phyloP scores from a whole-genome alignment of 2,888 invertebrate species.

The Colletes collaris region DNA sequence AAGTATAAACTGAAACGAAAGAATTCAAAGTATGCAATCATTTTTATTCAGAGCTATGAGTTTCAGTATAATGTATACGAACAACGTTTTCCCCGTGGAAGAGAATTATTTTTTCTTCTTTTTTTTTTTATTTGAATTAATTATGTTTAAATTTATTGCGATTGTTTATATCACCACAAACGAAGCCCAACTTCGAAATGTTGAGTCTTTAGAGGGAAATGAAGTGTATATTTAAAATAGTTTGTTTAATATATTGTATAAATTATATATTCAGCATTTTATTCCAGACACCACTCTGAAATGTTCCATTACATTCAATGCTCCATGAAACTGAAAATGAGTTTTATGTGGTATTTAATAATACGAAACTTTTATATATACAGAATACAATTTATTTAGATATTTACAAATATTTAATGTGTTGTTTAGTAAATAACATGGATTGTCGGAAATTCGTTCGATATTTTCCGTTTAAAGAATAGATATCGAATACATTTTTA shows the following conservation, averaged over 20 bases:
- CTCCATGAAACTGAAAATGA: no score
- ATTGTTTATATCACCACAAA: not conserved
- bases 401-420: no score
- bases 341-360: no score
- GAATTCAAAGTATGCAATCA: not conserved
- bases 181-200: no score
- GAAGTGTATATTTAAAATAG: not conserved
- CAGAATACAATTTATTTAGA: no score
- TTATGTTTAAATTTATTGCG: not conserved
- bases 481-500: no score
- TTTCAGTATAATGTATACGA: no score
- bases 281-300: not conserved
- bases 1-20: not conserved
- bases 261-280: conserved; percentile 14
- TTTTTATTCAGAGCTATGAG: not conserved
- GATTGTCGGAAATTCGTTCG: no score
- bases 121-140: not conserved
- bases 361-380: no score
- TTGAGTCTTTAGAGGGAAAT: not conserved
- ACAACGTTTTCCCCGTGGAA: not conserved
- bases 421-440: no score
- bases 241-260: conserved; percentile 27
- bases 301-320: not conserved
- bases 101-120: not conserved
- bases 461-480: no score